Base-by-base conservation (phyloP, 2,113 vertebrate species). In the Pelvicachromis taeniatus region DNA sequence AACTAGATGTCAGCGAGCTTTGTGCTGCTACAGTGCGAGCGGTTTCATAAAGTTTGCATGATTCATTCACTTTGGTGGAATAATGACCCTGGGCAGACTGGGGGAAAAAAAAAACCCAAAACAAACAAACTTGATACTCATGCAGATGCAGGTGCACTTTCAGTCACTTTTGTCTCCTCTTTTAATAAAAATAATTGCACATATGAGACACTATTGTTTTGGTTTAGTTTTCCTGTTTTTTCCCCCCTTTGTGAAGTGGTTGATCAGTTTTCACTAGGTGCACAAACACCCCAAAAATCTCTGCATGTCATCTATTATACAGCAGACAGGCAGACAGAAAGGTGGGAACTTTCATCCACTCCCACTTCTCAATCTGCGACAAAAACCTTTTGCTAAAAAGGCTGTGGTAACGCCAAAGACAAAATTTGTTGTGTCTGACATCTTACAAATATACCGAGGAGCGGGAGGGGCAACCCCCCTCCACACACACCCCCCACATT, bases 371-470 rank as follows among this genome's bases (percentile, higher is more conserved):
- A 81, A 70, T 77, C 54, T 38, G 14, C 29, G 40, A 31, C 58
- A 79, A 42, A 85, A 78, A 87, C 26, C 23, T 40, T 78, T 93
- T 82, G 58, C 77, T 58, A 52, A 75, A 56, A 83, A 63, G 59
- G 89, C 81, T 1, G 48, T 86, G 87, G 80, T 86, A 23, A 93
- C 86, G 45, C 45, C 55, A 48, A 80, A 89, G 86, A 89, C 91
- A 63, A 92, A 94, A 93, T 92, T 87, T 92, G 94, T 89, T 89
- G 77, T 84, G 68, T 92, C 86, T 95, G 92, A 95, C 91, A 93
- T 90, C 82, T 91, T 94, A 95, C 93, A 95, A 95, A 96, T 94
- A 92, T 92, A 82, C 80, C 59, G 88, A 80, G 82, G 91, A 79
- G 84, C 90, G 75, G 79, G 81, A 81, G 23, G 19, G 12, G 86